Evolutionary conservation across 2,888 invertebrate genomes (phyloP).

Genomic region (Patella depressa): DNA sequence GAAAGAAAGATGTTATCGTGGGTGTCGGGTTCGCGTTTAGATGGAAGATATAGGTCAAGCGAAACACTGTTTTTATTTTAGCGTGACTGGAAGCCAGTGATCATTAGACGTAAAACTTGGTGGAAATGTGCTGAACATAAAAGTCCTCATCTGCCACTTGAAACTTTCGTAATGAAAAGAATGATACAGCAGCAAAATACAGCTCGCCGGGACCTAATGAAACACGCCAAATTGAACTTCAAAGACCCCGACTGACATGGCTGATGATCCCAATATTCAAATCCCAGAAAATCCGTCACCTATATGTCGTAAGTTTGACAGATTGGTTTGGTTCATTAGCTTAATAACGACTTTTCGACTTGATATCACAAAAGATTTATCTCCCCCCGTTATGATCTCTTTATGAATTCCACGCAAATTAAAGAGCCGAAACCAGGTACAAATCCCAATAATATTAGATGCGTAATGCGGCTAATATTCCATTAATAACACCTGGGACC

Average conservation of each 20-base stretch:
- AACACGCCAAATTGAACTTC: conserved; percentile 2
- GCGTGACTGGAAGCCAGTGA: neutral
- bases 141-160: neutral
- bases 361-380: neutral
- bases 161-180: neutral
- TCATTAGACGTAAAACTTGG: neutral
- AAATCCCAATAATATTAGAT: neutral
- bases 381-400: neutral
- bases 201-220: neutral
- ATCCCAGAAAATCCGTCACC: neutral
- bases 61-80: neutral
- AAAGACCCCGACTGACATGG: neutral
- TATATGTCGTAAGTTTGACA: conserved; percentile 6
- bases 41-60: conserved; percentile 3
- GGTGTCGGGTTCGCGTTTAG: too few species aligned
- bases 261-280: neutral
- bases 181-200: neutral
- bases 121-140: neutral
- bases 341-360: neutral
- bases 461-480: too few species aligned
- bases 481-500: too few species aligned
- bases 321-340: neutral
- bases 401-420: neutral
- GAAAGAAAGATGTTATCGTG: too few species aligned
- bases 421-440: neutral